phyloP scores from a whole-genome alignment of 2,888 invertebrate genomes.

The Melitaea athalia region DNA sequence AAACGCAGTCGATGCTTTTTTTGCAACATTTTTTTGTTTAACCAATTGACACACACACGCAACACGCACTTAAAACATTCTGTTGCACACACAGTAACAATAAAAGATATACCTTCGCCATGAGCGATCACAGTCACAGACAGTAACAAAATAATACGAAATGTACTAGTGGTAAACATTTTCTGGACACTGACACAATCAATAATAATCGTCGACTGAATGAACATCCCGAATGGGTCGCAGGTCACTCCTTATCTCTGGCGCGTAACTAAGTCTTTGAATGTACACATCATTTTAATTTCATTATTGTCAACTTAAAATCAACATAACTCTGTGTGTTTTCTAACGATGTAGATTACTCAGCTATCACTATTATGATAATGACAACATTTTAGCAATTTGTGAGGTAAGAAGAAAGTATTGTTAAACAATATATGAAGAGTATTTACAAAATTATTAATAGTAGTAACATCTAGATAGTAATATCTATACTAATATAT shows the following conservation, averaged over 20 bases:
- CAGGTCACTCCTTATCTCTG: slow-evolving; percentile 39
- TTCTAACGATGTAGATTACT: no score
- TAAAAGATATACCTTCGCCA: slow-evolving; percentile 4
- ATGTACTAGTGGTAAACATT: slow-evolving; percentile 5
- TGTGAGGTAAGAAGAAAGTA: no score
- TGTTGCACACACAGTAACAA: neutral
- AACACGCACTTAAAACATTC: no score
- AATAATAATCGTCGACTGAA: slow-evolving; percentile 31
- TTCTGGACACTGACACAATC: slow-evolving; percentile 27
- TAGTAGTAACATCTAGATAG: no score
- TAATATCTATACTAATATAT: no score
- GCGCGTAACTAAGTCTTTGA: slow-evolving; percentile 10
- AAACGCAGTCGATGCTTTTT: neutral
- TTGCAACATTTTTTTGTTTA: neutral
- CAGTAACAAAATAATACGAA: slow-evolving; percentile 22
- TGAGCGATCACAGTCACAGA: slow-evolving; percentile 11
- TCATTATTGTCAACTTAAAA: neutral
- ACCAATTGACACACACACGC: neutral
- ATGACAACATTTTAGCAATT: no score
- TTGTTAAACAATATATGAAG: no score
- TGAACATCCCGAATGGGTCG: slow-evolving; percentile 38
- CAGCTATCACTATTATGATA: no score
- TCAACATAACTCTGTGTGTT: no score
- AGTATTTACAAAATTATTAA: no score
- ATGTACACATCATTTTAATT: neutral